Base-by-base conservation (phyloP, 1,140 invertebrate species). In the Lordiphosa stackelbergi region DNA sequence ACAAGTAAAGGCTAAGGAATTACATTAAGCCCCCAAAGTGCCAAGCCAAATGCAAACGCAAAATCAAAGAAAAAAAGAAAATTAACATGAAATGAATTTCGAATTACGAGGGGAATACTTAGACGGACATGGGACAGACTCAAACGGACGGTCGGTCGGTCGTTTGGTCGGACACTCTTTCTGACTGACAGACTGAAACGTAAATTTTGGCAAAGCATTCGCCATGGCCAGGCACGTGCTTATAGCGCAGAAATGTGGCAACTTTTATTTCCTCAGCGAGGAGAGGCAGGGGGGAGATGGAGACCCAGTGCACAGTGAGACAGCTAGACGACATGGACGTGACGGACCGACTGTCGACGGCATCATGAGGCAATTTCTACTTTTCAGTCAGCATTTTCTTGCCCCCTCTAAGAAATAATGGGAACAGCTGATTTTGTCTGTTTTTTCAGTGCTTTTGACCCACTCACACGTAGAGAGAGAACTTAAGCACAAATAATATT, bases 81-180 rank as follows among this genome's bases (percentile, higher is more conserved):
- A 79, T 81, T 75, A 81, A 83, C 75, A 83, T 81, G 77, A 83
- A 68, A 72, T 64, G 75, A 71, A 69, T 81, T 75, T 75, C 77
- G 62, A 68, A 75, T 31, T 31, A 31, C 28, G 59, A 56, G 69
- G 65, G 51, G 47, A 22, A 51, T 31, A 31, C 28, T 31, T 35
- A 45, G 40, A 58, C 24, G 46, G 48, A 24, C 46, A 31, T 35
- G 24, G 42, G 43, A 45, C 46, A 10, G 31, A 28, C 34, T 34
- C 35, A 61, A 52, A 38, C 37, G 6, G 40, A 3, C 31, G n/a
- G 45, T 19, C 37, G 6, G 40, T 34, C 22, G 1, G 48, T 19
- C 31, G 5, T 37, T n/a, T n/a, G n/a, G 45, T 19, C 37, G 6
- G 40, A 22, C 22, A 1, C 42, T 19, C 31, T 5, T 37, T 19